phyloP scores from a whole-genome alignment of 2,888 invertebrate species.

The Cancer borealis region DNA sequence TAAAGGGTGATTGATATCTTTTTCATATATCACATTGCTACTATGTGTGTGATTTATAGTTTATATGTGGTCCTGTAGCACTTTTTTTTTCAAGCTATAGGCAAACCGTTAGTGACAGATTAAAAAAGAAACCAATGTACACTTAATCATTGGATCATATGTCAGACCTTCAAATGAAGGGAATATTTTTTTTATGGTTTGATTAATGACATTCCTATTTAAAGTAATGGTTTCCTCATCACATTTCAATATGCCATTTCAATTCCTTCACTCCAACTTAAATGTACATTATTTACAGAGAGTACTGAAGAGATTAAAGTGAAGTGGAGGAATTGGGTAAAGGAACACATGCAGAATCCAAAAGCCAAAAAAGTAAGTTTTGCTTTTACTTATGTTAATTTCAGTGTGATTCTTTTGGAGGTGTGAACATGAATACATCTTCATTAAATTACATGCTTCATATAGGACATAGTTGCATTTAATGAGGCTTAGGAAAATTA shows the following conservation, averaged over 20 bases:
- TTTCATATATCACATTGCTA: no score
- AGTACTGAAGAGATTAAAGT: constrained; percentile 45
- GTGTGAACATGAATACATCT: background rate
- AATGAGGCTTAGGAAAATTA: background rate
- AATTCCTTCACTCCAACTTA: background rate
- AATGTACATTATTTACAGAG: constrained; percentile 40
- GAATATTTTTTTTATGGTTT: no score
- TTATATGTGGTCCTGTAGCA: no score
- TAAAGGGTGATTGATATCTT: no score
- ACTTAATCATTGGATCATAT: no score
- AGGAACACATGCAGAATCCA: constrained; percentile 56
- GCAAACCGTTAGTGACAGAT: no score
- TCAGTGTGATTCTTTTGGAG: background rate
- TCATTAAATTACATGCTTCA: background rate
- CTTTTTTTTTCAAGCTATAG: no score
- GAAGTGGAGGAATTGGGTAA: constrained; percentile 64
- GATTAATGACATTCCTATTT: no score
- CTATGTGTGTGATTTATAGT: no score
- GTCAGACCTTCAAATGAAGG: no score
- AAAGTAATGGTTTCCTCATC: background rate
- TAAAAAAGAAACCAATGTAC: no score
- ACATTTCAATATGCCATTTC: background rate
- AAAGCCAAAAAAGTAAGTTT: constrained; percentile 59
- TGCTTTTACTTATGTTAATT: background rate
- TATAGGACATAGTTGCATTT: background rate